A percentile compares a stretch with the other conserved stretches of the same genome.
Evolutionary conservation across 1,140 invertebrate genomes (phyloP).

Genomic region (Drosophila hydei): DNA sequence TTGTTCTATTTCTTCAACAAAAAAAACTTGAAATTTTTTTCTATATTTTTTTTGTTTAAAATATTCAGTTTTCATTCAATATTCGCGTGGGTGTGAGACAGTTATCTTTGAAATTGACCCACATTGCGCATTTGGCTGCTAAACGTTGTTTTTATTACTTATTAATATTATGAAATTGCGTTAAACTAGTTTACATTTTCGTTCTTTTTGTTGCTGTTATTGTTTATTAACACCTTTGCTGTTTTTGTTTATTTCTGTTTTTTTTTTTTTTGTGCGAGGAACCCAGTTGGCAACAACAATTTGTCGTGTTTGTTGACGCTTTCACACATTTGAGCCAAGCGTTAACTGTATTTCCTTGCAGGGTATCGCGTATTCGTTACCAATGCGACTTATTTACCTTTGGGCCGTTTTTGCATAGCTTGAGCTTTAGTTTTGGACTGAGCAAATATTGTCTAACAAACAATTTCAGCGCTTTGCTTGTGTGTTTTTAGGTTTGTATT

Average conservation of each 20-base stretch:
- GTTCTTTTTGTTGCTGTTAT: constrained; percentile 17
- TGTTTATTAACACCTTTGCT: constrained; percentile 28
- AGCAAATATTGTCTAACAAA: constrained; percentile 35
- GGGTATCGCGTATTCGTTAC: neutral
- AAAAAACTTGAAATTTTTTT: constrained; percentile 1
- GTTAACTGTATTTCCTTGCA: neutral
- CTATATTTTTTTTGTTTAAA: neutral
- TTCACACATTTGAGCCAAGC: constrained; percentile 28
- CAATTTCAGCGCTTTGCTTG: constrained; percentile 9
- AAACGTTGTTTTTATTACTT: constrained; percentile 1
- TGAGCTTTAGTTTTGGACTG: constrained; percentile 6
- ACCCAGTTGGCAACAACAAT: constrained; percentile 6
- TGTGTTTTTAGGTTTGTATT: neutral
- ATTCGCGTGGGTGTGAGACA: neutral
- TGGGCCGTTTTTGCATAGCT: neutral
- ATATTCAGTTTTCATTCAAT: constrained; percentile 8
- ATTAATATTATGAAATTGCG: constrained; percentile 6
- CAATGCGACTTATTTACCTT: neutral
- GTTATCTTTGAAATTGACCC: constrained; percentile 15
- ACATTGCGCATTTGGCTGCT: constrained; percentile 25
- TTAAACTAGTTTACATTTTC: constrained; percentile 18
- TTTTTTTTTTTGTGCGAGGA: constrained; percentile 9
- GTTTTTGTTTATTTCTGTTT: neutral
- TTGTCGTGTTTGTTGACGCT: constrained; percentile 27
- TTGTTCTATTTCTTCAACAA: constrained; percentile 27